Base-by-base conservation (phyloP, 2,797 vertebrate species). In the Sardinella longiceps region DNA sequence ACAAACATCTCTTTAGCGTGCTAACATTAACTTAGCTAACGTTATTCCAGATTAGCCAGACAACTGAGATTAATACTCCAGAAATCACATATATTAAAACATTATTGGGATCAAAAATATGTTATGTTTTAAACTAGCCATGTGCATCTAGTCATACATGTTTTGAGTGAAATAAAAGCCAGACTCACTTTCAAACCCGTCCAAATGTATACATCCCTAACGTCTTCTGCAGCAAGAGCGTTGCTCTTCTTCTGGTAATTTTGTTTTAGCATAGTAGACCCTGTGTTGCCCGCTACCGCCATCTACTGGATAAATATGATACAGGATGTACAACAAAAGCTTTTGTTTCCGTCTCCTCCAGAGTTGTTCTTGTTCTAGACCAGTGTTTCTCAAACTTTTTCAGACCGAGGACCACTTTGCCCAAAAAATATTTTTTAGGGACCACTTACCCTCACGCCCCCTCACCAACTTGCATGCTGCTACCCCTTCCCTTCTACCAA, bases 21-120 rank as follows among this genome's bases (percentile, higher is more conserved):
- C 28, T 25, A 83, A 58, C 1, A 10, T 20, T 63, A 46, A 7
- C 50, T 80, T 23, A 50, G 23, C 30, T 23, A 83, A 53, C 43
- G 43, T 18, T 60, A 58, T 28, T 77, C 56, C 60, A 46, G 15
- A 30, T 7, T 84, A 43, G 48, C 53, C 77, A 84, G 5, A 18
- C 80, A 82, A 70, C 83, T 80, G 46, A 51, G 74, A n/a, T 7
- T 80, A 43, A 39, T 77, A 39, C 60, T 80, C 48, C 9, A 2
- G n/a, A 11, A 74, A 51, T 18, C 14, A 39, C 80, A 39, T 51
- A 80, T n/a, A n/a, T n/a, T n/a, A 80, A 37, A 53, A 50, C 23
- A 14, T 23, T 23, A 2, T 74, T 39, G 18, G 18, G 18, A 77
- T 23, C 7, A 43, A 39, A 43, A 5, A 39, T 39, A 9, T 20